These are phyloP conservation scores for Halocynthia roretzi DNA, from an alignment of 23 tunicate genomes.

Conservation along the genomic window DNA sequence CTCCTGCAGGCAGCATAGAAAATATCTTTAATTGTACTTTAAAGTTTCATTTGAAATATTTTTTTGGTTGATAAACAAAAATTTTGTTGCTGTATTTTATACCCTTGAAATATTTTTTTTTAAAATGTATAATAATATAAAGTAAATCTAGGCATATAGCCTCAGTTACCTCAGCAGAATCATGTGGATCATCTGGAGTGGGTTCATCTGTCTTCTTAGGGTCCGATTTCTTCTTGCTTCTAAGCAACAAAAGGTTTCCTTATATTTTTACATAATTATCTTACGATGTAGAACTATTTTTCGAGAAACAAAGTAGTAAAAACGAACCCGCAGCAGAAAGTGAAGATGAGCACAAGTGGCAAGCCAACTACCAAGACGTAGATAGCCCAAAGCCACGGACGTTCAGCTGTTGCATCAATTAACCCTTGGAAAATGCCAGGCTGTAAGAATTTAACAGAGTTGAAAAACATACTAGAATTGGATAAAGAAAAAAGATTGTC, in stretches of 20 bases:
- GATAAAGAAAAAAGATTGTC: not conserved
- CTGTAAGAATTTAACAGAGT: slow-evolving; percentile 28
- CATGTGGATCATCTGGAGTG: slow-evolving; percentile 78
- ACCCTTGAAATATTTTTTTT: no score
- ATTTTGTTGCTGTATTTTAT: no score
- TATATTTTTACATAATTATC: not conserved
- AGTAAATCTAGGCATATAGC: not conserved
- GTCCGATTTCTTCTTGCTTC: slow-evolving; percentile 27
- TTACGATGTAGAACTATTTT: not conserved
- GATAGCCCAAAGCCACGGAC: slow-evolving; percentile 87
- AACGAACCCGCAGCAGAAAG: slow-evolving; percentile 61
- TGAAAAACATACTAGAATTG: not conserved
- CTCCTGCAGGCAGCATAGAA: no score
- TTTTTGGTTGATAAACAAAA: no score
- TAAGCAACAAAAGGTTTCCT: not conserved
- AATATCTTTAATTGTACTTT: no score
- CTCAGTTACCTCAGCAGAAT: slow-evolving; percentile 61
- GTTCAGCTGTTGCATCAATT: slow-evolving; percentile 43
- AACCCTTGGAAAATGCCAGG: slow-evolving; percentile 52
- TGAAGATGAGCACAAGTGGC: slow-evolving; percentile 48
- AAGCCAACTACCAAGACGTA: slow-evolving; percentile 59
- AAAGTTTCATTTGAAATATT: no score
- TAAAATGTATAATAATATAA: no score
- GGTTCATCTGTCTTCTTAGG: slow-evolving; percentile 87
- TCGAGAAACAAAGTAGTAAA: not conserved